Evolutionary conservation across 1,140 invertebrate genomes (phyloP).

Genomic region (Euura saliciscinereae): DNA sequence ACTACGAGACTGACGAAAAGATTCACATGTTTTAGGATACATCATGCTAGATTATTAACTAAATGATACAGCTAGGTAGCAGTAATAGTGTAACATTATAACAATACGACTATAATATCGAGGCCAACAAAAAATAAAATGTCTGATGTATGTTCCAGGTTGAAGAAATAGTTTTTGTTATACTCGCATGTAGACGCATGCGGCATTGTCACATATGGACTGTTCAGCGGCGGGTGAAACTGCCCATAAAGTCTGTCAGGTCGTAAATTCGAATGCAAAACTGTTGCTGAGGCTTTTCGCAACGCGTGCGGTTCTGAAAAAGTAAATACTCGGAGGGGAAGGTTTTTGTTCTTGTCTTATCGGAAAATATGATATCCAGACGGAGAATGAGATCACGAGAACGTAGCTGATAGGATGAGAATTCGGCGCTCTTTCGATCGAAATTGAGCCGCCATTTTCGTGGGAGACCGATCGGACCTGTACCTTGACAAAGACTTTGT

Average conservation of each 20-base stretch:
- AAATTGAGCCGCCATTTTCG: neutral
- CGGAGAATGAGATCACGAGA: no score
- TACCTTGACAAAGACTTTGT: conserved; percentile 2
- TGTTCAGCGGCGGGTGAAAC: neutral
- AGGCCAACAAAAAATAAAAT: neutral
- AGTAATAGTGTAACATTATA: neutral
- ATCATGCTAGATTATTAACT: neutral
- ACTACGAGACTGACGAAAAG: neutral
- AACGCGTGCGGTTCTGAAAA: neutral
- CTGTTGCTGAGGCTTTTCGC: neutral
- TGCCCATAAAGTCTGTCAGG: neutral
- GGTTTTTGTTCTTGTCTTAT: no score
- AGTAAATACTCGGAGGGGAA: no score
- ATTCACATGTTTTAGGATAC: neutral
- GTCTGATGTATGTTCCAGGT: neutral
- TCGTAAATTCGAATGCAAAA: conserved; percentile 3
- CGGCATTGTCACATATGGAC: neutral
- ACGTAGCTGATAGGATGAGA: neutral
- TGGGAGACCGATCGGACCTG: neutral
- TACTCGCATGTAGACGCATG: neutral
- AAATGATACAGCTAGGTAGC: neutral
- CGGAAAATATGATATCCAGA: no score
- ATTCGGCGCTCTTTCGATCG: neutral
- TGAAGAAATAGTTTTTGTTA: neutral
- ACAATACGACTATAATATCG: neutral